A percentile compares a stretch with the other conserved stretches of the same genome.
These are phyloP conservation scores for Halocynthia roretzi DNA, from an alignment of 23 tunicate genomes.

Conservation along the genomic window DNA sequence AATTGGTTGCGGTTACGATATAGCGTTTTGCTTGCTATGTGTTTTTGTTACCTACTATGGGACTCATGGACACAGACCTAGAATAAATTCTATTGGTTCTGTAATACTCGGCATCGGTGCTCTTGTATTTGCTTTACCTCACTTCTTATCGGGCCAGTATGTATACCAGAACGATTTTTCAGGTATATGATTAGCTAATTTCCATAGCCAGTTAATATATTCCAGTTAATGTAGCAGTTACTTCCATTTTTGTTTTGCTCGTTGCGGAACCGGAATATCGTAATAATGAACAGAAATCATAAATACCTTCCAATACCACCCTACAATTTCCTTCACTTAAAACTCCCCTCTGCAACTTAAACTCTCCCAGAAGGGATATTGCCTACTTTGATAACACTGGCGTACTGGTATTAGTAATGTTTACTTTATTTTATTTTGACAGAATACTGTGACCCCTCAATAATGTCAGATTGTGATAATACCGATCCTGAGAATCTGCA, in stretches of 20 bases:
- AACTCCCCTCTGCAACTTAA: too few relatives aligned
- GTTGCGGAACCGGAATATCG: too few relatives aligned
- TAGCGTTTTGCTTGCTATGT: slow-evolving; percentile 5
- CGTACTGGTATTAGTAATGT: too few relatives aligned
- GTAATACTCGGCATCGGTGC: slow-evolving; percentile 29
- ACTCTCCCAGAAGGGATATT: too few relatives aligned
- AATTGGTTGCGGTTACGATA: slow-evolving; percentile 12
- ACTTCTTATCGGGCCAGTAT: slow-evolving; percentile 29
- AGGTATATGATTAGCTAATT: not conserved
- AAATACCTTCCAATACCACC: too few relatives aligned
- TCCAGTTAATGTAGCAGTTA: not conserved
- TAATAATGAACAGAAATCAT: too few relatives aligned
- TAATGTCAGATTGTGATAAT: too few relatives aligned
- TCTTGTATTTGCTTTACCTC: slow-evolving; percentile 30
- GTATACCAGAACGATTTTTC: slow-evolving; percentile 17
- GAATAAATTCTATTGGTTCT: slow-evolving; percentile 33
- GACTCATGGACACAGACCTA: not conserved
- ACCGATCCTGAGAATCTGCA: slow-evolving; percentile 37
- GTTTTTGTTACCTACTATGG: not conserved
- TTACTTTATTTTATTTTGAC: too few relatives aligned
- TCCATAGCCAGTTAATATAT: not conserved
- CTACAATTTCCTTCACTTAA: too few relatives aligned
- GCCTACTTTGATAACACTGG: too few relatives aligned
- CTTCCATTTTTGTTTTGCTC: not conserved
- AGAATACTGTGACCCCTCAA: too few relatives aligned